Evolutionary conservation across 2,797 vertebrate genomes (phyloP).

Genomic region (Xiphophorus birchmanni): DNA sequence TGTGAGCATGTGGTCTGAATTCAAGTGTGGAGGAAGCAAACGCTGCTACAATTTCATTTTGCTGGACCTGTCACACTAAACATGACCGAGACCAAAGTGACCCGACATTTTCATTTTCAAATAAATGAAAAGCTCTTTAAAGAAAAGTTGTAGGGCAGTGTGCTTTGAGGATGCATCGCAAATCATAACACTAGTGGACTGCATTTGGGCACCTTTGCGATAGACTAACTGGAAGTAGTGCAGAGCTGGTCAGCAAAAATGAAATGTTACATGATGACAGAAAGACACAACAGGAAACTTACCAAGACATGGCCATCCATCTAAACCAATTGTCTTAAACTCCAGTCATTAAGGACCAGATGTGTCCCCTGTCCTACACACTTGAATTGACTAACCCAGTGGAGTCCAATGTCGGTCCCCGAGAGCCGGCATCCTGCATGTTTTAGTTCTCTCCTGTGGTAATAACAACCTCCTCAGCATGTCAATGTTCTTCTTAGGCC

Average conservation of each 20-base stretch:
- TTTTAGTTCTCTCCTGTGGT: no score
- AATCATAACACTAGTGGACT: background rate
- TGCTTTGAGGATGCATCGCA: background rate
- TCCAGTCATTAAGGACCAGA: no score
- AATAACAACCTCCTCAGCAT: no score
- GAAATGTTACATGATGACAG: background rate
- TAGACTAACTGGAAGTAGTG: background rate
- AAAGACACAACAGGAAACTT: background rate
- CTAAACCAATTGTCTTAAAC: background rate
- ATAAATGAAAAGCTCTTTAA: background rate
- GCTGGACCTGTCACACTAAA: conserved; percentile 15
- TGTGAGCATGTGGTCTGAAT: conserved; percentile 13
- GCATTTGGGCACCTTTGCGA: background rate
- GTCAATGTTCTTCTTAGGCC: no score
- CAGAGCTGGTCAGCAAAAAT: background rate
- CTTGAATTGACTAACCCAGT: no score
- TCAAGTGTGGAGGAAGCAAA: conserved; percentile 11
- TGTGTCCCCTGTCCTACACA: no score
- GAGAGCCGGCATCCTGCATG: no score
- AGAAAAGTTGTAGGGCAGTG: background rate
- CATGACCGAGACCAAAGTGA: conserved; percentile 44
- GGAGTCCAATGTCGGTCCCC: no score
- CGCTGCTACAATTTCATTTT: conserved; percentile 25
- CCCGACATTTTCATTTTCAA: conserved; percentile 24
- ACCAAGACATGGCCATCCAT: background rate